A percentile compares a stretch with the other conserved stretches of the same genome.
phyloP scores from a whole-genome alignment of 2,113 vertebrate species.

The Lophura nycthemera region DNA sequence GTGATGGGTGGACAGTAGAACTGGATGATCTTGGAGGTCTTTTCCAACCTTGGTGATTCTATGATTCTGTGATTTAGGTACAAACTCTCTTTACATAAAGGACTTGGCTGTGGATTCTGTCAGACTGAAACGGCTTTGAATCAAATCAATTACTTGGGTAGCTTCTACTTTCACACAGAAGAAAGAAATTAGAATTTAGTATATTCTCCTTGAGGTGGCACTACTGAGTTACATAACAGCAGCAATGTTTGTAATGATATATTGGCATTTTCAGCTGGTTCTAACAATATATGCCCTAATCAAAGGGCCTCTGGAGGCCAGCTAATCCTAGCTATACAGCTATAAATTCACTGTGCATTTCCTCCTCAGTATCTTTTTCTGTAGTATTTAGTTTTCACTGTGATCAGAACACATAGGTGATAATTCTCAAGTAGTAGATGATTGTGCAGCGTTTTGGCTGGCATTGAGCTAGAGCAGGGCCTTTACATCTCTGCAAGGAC shows the following conservation, averaged over 20 bases:
- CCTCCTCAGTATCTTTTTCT: neutral
- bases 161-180: neutral
- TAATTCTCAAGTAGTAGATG: neutral
- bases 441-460: neutral
- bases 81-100: neutral
- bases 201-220: neutral
- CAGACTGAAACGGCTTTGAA: neutral
- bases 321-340: rapidly evolving
- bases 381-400: neutral
- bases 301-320: neutral
- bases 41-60: too few species aligned
- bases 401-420: neutral
- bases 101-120: neutral
- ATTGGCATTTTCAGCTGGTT: neutral
- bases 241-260: neutral
- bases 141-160: neutral
- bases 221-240: neutral
- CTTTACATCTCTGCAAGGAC: neutral
- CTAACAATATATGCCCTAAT: neutral
- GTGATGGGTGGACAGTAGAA: too few species aligned
- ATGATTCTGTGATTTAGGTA: neutral
- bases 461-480: neutral
- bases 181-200: neutral
- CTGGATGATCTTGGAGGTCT: too few species aligned
- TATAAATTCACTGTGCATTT: neutral